Base-by-base conservation (phyloP, 2,888 invertebrate genomes). In the Epistrophe eligans region DNA sequence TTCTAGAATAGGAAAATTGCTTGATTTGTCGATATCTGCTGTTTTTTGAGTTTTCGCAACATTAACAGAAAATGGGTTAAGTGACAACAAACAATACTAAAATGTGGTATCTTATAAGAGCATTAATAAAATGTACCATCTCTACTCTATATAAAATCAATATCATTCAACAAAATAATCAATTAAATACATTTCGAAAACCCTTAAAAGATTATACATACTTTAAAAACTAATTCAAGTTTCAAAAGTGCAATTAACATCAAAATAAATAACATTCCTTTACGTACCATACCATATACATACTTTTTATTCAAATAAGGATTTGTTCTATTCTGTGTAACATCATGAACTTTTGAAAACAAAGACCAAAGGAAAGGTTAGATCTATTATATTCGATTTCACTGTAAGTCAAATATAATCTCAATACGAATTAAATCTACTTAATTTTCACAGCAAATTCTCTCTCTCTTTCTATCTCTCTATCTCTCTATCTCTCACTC, bases 331-430 rank as follows among this genome's bases (percentile, higher is more conserved):
- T 9, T 32, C 28, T 40, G 24, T 62, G 15, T 60, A 66, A 43
- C n/a, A 67, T 45, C 32, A 50, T 50, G n/a, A 50, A 67, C 67
- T 45, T 45, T 58, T 35, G 7, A 50, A 32, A 32, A 70, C 50
- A 70, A 40, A 24, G 13, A 48, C 35, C 32, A 32, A 32, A 32
- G 9, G 38, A 15, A 28, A 55, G 57, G n/a, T 35, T 50, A 38
- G n/a, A 50, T 67, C 50, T 38, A 67, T 70, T 70, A 55, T 40
- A 70, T 70, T 70, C 40, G 70, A 55, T 70, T 70, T 70, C 55
- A 40, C 13, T 55, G 52, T 66, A 70, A 70, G 40, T 70, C 55
- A 70, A 70, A 70, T 50, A 70, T 70, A 70, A 70, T 70, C 70
- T 70, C 70, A 55, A 70, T 70, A 55, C 24, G 11, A 70, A 55